These are phyloP conservation scores for Cydia strobilella DNA, from an alignment of 1,140 invertebrate species.

Conservation along the genomic window DNA sequence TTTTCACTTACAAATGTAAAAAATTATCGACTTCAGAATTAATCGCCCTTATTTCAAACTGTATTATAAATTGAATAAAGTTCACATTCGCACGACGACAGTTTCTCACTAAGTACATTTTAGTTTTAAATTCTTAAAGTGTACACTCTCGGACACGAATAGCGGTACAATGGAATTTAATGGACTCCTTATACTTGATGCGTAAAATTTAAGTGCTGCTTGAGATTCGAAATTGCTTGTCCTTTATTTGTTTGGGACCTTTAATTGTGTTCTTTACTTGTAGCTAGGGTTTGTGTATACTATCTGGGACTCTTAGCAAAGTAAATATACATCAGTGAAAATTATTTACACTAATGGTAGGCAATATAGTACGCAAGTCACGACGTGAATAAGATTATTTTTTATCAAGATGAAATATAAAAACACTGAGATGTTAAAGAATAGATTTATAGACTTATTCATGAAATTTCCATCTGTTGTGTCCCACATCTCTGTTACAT, in stretches of 20 bases:
- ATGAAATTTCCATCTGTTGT: no score
- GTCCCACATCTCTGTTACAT: no score
- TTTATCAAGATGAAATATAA: no score
- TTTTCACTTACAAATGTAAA: not conserved
- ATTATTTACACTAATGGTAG: not conserved
- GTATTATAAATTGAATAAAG: not conserved
- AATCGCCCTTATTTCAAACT: not conserved
- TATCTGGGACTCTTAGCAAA: not conserved
- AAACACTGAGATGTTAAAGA: no score
- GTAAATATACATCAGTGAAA: not conserved
- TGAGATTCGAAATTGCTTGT: conserved; percentile 22
- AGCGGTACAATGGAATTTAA: conserved; percentile 24
- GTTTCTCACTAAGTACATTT: not conserved
- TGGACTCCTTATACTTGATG: conserved; percentile 3
- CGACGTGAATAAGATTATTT: no score
- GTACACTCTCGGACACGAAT: conserved; percentile 25
- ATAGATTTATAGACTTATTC: no score
- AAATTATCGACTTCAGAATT: not conserved
- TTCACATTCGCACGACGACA: not conserved
- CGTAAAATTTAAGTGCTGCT: conserved; percentile 26
- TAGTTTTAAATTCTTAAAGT: not conserved
- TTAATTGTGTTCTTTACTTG: conserved; percentile 7
- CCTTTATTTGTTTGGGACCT: conserved; percentile 14
- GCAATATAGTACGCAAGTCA: no score
- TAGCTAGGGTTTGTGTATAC: not conserved